Conservation (phyloP, 1,140 invertebrate genomes). For the Ganaspis sp. region DNA sequence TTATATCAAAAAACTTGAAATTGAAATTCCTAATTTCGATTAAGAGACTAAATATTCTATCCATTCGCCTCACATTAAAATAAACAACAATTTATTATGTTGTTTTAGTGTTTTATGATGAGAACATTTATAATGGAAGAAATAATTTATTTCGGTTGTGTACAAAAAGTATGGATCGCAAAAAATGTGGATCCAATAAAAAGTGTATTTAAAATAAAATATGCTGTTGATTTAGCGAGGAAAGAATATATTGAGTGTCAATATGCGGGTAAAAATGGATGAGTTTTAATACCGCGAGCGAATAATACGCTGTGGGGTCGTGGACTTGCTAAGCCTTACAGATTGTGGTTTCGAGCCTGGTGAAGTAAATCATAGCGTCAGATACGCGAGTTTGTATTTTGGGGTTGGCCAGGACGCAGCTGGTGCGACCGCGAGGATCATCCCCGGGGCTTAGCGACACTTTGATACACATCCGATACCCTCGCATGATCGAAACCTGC, state of each 20-base stretch:
- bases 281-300: conserved; percentile 69
- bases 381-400: conserved; percentile 60
- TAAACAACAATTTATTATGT: too few relatives aligned
- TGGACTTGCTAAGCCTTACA: conserved; percentile 68
- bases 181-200: too few relatives aligned
- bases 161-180: too few relatives aligned
- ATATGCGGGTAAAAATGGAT: conserved; percentile 65
- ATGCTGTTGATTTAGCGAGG: not conserved
- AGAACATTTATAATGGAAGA: too few relatives aligned
- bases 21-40: too few relatives aligned
- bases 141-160: too few relatives aligned
- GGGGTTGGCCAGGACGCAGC: conserved; percentile 60
- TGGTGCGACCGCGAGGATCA: conserved; percentile 61
- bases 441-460: conserved; percentile 63
- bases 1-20: too few relatives aligned
- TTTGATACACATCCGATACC: conserved; percentile 57
- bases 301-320: conserved; percentile 48
- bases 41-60: too few relatives aligned
- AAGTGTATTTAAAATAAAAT: not conserved
- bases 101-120: too few relatives aligned
- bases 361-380: conserved; percentile 70
- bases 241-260: conserved; percentile 49
- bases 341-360: conserved; percentile 68
- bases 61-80: too few relatives aligned
- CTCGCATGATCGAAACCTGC: conserved; percentile 28